Conservation (phyloP, 2,797 vertebrate species). For the Enteromius treurensis region DNA sequence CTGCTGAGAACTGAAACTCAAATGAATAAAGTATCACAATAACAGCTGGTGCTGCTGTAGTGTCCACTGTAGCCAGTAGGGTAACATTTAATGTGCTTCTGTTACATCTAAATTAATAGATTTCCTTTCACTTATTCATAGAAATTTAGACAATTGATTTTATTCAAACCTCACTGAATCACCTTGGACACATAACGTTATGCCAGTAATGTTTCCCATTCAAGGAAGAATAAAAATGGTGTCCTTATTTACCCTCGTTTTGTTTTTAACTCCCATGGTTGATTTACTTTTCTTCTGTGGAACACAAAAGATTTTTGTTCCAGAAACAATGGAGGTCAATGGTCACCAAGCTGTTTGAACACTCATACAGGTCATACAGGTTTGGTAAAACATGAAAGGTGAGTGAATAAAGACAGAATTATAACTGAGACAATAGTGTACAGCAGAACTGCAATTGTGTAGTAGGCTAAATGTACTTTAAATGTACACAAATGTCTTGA, state of each 20-base stretch:
- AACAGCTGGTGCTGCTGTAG: neutral
- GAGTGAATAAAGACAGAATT: neutral
- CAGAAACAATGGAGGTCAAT: neutral
- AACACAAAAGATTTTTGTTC: neutral
- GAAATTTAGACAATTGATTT: neutral
- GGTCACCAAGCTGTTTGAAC: neutral
- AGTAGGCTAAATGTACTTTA: neutral
- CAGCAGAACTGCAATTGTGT: neutral
- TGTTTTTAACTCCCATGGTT: neutral
- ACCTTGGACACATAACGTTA: neutral
- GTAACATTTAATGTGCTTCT: neutral
- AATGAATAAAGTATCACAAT: neutral
- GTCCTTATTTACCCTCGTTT: too few species aligned
- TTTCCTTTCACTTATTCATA: too few species aligned
- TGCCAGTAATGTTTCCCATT: neutral
- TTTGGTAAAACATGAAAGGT: neutral
- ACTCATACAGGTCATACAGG: neutral
- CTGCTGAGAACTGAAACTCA: neutral
- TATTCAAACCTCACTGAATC: neutral
- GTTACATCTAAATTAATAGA: neutral
- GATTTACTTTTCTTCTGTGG: neutral
- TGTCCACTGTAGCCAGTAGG: constrained; percentile 4
- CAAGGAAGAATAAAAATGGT: neutral
- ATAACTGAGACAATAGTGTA: too few species aligned
- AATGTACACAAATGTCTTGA: constrained; percentile 11